A percentile compares a stretch with the other conserved stretches of the same genome.
Evolutionary conservation across 1,140 invertebrate genomes (phyloP).

Genomic region (Andricus grossulariae): DNA sequence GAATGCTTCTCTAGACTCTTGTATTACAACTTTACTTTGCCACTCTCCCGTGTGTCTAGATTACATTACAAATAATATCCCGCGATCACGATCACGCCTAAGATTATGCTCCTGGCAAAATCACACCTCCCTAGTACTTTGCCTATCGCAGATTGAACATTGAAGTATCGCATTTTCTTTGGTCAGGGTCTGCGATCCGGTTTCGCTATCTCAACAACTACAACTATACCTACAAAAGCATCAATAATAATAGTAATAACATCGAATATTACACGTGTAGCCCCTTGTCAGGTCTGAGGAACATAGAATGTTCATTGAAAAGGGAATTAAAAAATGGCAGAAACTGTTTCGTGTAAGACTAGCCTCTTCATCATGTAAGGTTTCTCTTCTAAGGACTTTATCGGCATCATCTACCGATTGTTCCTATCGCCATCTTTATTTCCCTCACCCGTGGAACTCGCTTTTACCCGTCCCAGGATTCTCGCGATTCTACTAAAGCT

Average conservation of each 20-base stretch:
- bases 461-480: conserved; percentile 45
- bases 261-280: conserved; percentile 20
- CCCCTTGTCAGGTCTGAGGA: neutral
- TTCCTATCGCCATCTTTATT: conserved; percentile 45
- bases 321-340: neutral
- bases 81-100: conserved; percentile 38
- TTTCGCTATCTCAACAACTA: neutral
- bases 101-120: conserved; percentile 45
- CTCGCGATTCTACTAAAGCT: conserved; percentile 45
- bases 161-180: neutral
- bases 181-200: neutral
- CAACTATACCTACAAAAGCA: neutral
- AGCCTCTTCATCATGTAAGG: conserved; percentile 8
- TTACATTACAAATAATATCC: conserved; percentile 46
- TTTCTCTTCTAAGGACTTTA: neutral
- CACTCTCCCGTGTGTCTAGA: conserved; percentile 38
- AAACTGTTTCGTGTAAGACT: neutral
- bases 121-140: conserved; percentile 2
- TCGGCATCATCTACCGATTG: conserved; percentile 23
- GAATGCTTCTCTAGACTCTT: conserved; percentile 45
- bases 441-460: conserved; percentile 14
- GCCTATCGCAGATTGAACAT: conserved; percentile 18
- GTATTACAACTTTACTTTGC: conserved; percentile 45
- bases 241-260: conserved; percentile 8
- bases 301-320: neutral